Evolutionary conservation across 1,140 invertebrate species (phyloP).

Genomic region (Cydia strobilella): DNA sequence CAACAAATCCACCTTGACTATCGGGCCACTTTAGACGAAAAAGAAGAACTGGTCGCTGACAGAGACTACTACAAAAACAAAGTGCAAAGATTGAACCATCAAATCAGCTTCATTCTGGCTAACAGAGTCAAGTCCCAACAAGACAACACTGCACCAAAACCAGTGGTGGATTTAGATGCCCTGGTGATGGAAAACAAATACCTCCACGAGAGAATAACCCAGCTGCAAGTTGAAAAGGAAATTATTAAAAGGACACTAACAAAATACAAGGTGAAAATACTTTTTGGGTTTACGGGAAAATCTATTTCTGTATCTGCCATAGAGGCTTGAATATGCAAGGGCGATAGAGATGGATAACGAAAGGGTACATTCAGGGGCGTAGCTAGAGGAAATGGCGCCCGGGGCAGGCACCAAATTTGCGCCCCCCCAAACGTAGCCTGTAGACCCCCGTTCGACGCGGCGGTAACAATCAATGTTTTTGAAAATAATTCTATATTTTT

Average conservation of each 20-base stretch:
- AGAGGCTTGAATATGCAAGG: too few species aligned
- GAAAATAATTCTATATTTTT: too few species aligned
- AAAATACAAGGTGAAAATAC: constrained; percentile 85
- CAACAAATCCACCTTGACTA: constrained; percentile 87
- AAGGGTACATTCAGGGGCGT: too few species aligned
- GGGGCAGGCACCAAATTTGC: too few species aligned
- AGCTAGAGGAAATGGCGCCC: too few species aligned
- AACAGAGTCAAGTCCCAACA: constrained; percentile 63
- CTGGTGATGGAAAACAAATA: constrained; percentile 92
- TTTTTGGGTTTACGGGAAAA: too few species aligned
- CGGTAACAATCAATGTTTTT: too few species aligned
- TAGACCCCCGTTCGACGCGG: too few species aligned
- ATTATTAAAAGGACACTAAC: constrained; percentile 85
- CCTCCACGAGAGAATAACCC: constrained; percentile 89
- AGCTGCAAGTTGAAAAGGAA: constrained; percentile 89
- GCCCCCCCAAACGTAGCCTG: too few species aligned
- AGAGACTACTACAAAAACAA: constrained; percentile 93
- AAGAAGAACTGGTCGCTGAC: constrained; percentile 90
- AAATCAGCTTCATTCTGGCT: constrained; percentile 86
- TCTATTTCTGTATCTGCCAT: too few species aligned
- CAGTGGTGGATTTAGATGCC: constrained; percentile 89
- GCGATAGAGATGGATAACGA: too few species aligned
- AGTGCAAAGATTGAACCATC: constrained; percentile 90
- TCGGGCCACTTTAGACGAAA: constrained; percentile 90
- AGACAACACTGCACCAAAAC: constrained; percentile 56